Evolutionary conservation across 2,113 vertebrate genomes (phyloP).

Genomic region (Tetraodon nigroviridis): DNA sequence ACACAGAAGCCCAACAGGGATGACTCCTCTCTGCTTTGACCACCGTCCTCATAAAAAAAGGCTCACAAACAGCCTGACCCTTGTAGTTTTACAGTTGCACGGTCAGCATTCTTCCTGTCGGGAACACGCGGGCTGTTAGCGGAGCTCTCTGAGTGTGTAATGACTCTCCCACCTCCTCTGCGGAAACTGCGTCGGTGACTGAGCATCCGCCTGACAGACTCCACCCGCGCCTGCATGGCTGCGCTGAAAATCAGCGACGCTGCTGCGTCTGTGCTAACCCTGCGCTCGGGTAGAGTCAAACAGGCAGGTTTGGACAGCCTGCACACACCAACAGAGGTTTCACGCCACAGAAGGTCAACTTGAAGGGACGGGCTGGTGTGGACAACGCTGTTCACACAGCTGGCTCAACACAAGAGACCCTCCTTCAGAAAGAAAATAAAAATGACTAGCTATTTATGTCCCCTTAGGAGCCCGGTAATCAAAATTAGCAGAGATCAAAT

Average conservation of each 20-base stretch:
- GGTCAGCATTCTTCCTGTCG: conserved; percentile 49
- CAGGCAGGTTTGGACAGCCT: not conserved
- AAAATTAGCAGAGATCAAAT: not conserved
- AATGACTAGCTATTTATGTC: not conserved
- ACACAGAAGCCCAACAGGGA: not conserved
- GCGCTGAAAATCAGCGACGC: conserved; percentile 13
- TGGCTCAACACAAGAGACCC: not conserved
- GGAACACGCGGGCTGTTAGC: conserved; percentile 35
- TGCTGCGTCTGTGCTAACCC: not conserved
- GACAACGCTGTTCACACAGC: not conserved
- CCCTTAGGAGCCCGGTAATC: not conserved
- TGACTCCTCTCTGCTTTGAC: not conserved
- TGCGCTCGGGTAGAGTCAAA: not conserved
- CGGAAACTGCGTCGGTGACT: conserved; percentile 35
- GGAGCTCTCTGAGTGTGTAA: conserved; percentile 28
- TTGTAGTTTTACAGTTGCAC: conserved; percentile 23
- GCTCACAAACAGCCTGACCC: conserved; percentile 26
- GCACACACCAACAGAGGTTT: not conserved
- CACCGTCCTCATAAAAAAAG: conserved; percentile 12
- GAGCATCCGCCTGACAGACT: conserved; percentile 24
- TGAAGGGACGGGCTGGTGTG: not conserved
- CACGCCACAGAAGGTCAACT: not conserved
- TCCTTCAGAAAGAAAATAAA: not conserved
- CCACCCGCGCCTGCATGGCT: conserved; percentile 11
- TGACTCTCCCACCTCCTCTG: conserved; percentile 17